Conservation (phyloP, 1,140 invertebrate genomes). For the Macrobrachium nipponense region DNA sequence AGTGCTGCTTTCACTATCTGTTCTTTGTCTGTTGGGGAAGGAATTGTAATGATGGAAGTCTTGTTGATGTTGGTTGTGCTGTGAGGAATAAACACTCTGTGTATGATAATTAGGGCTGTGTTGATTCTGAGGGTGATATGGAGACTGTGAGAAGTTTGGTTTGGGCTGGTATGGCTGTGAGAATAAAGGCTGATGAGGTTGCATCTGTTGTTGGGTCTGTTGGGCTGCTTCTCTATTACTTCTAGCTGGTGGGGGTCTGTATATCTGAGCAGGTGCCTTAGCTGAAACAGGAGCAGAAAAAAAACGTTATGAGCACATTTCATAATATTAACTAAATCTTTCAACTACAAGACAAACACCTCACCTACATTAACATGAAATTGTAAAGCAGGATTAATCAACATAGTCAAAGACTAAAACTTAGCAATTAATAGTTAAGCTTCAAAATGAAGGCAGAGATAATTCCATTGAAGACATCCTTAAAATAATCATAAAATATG, state of each 20-base stretch:
- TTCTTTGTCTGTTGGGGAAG: conserved; percentile 29
- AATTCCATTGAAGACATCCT: too few species aligned
- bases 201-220: background rate
- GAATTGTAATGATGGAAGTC: conserved; percentile 1
- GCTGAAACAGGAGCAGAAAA: conserved; percentile 8
- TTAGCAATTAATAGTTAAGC: too few species aligned
- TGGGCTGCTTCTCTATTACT: conserved; percentile 16
- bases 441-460: too few species aligned
- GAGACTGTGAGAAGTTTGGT: background rate
- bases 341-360: too few species aligned
- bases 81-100: background rate
- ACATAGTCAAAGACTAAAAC: too few species aligned
- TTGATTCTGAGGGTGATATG: conserved; percentile 21
- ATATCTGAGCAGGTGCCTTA: conserved; percentile 54
- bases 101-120: background rate
- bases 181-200: background rate
- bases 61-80: conserved; percentile 9
- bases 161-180: conserved; percentile 4
- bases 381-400: too few species aligned
- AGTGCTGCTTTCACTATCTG: conserved; percentile 49
- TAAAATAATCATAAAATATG: too few species aligned
- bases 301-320: background rate
- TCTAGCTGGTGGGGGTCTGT: conserved; percentile 50
- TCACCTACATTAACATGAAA: too few species aligned
- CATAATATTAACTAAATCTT: background rate